Evolutionary conservation across 2,797 vertebrate species (phyloP).

Genomic region (Pelobates cultripes): DNA sequence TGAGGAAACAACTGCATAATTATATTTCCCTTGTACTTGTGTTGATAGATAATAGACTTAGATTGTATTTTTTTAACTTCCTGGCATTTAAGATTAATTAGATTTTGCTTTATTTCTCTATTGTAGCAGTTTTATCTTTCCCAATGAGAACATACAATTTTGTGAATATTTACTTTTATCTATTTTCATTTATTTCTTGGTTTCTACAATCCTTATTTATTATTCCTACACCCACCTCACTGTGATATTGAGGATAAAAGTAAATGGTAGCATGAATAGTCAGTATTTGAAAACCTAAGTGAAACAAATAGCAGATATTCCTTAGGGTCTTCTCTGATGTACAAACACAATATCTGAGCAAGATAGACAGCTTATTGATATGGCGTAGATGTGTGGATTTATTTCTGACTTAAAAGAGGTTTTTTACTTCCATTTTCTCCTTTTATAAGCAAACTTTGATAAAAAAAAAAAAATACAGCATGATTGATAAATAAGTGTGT

Average conservation of each 20-base stretch:
- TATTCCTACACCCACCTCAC: neutral
- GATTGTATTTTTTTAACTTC: too few species aligned
- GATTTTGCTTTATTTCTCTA: too few species aligned
- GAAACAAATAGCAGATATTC: conserved; percentile 23
- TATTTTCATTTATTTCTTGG: neutral
- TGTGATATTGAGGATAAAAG: conserved; percentile 17
- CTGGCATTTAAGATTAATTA: too few species aligned
- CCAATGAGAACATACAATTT: neutral
- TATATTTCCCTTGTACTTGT: too few species aligned
- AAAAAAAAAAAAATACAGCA: neutral
- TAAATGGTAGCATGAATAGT: conserved; percentile 35
- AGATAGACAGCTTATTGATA: neutral
- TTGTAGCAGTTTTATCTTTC: neutral
- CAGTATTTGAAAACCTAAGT: conserved; percentile 23
- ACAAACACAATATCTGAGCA: conserved; percentile 14
- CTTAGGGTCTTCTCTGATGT: conserved; percentile 12
- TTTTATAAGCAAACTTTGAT: neutral
- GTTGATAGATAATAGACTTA: too few species aligned
- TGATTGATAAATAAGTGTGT: neutral
- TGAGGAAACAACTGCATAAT: too few species aligned
- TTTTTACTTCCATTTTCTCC: neutral
- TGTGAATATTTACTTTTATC: neutral
- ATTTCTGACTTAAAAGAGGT: neutral
- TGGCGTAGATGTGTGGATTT: neutral
- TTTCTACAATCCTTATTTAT: conserved; percentile 12